These are phyloP conservation scores for Eueremaeus valkanovi DNA, from an alignment of 2,888 invertebrate species.

Conservation along the genomic window DNA sequence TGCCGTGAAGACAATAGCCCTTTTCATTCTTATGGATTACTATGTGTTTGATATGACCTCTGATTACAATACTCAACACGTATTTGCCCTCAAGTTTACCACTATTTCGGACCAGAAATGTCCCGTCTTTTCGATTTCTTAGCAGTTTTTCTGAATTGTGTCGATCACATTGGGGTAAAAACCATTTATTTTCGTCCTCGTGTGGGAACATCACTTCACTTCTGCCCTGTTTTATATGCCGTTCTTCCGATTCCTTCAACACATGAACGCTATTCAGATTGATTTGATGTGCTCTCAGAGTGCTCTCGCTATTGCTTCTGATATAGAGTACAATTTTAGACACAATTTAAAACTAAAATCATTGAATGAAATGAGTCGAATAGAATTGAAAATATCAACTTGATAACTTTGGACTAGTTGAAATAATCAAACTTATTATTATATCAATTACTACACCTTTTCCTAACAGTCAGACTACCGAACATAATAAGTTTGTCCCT, in stretches of 20 bases:
- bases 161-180: constrained; percentile 69
- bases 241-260: not conserved
- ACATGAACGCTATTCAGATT: not conserved
- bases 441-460: no score
- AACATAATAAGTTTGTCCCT: no score
- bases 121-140: constrained; percentile 73
- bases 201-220: constrained; percentile 55
- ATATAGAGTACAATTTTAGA: no score
- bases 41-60: constrained; percentile 81
- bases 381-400: no score
- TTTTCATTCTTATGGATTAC: constrained; percentile 80
- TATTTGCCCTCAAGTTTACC: constrained; percentile 65
- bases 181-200: constrained; percentile 72
- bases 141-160: constrained; percentile 71
- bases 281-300: no score
- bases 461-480: no score
- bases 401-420: no score
- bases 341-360: no score
- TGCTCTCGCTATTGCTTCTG: no score
- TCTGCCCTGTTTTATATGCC: not conserved
- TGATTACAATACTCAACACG: constrained; percentile 84
- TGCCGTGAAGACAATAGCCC: constrained; percentile 85
- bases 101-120: constrained; percentile 81
- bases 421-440: no score
- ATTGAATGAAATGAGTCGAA: no score